phyloP scores from a whole-genome alignment of 2,797 vertebrate genomes.

The Apogon talboti region DNA sequence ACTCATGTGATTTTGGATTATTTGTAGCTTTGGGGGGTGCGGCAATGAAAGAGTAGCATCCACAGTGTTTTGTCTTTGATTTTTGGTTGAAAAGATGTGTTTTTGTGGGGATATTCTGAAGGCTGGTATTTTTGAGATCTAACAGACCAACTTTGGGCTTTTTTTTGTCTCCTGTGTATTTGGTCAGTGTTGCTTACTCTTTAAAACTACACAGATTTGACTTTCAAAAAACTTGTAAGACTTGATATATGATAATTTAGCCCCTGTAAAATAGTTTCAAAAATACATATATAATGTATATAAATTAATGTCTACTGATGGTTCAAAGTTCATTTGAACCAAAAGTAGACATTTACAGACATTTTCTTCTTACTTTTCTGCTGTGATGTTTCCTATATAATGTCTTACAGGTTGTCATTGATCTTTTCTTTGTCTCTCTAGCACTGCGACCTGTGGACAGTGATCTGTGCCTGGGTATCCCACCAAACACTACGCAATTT shows the following conservation, averaged over 20 bases:
- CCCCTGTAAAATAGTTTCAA: not conserved
- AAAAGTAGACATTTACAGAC: no score
- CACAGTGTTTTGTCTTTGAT: conserved; percentile 13
- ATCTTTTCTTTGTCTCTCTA: conserved; percentile 60
- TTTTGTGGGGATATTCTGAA: conserved; percentile 1
- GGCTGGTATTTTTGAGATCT: not conserved
- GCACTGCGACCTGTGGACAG: conserved; percentile 90
- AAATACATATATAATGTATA: no score
- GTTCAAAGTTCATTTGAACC: no score
- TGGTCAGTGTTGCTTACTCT: not conserved
- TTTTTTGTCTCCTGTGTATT: conserved; percentile 1
- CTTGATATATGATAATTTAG: not conserved
- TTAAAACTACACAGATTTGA: not conserved
- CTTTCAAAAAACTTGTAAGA: not conserved
- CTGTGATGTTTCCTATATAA: not conserved
- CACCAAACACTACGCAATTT: conserved; percentile 91
- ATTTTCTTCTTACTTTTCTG: not conserved
- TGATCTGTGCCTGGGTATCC: conserved; percentile 85
- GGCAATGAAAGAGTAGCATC: conserved; percentile 10
- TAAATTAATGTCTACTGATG: no score
- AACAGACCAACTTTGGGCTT: not conserved
- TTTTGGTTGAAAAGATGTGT: conserved; percentile 10
- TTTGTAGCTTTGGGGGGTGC: not conserved
- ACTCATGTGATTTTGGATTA: conserved; percentile 18
- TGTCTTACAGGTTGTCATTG: not conserved